Base-by-base conservation (phyloP, 2,113 vertebrate species). In the Centropus bengalensis region DNA sequence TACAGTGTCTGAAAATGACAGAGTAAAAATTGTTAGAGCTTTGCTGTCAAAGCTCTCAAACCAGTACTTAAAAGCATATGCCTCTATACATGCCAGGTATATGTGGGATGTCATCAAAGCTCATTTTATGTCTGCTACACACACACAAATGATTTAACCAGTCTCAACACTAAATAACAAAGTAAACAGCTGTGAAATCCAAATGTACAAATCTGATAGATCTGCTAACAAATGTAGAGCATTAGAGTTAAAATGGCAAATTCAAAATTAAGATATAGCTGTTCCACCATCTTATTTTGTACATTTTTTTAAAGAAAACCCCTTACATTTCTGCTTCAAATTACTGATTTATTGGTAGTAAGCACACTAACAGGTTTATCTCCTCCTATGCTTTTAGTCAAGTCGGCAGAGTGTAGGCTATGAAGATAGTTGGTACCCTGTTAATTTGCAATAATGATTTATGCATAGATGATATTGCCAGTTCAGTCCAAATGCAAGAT, bases 11-110 rank as follows among this genome's bases (percentile, higher is more conserved):
- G 55, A 58, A 66, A 76, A 54, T 18, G 13, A 6, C 5, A 26
- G 2, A 20, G 8, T 3, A 51, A 75, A 28, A 24, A 45, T 62
- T 63, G 16, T 13, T 51, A 76, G 3, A 93, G 17, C 26, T 66
- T 83, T 76, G 32, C 40, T 55, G 33, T 24, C 32, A 51, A 75
- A 79, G 33, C 16, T 27, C 32, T 76, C 18, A 27, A 83, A 36
- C 4, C 33, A 5, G 2, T 60, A 32, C 11, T 18, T 49, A 38
- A 55, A 7, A 30, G 4, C 2, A 0, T 16, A 32, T 62, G 14
- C 8, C 23, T 54, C 22, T 67, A 27, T 7, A 36, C 13, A 10
- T 52, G 19, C 10, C 36, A 58, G 42, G 19, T 42, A 27, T n/a
- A 36, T 8, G 5, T 22, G 17, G 79, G 19, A 42, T 71, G 55